These are phyloP conservation scores for Drosophila sordidula DNA, from an alignment of 2,888 invertebrate species.

Conservation along the genomic window DNA sequence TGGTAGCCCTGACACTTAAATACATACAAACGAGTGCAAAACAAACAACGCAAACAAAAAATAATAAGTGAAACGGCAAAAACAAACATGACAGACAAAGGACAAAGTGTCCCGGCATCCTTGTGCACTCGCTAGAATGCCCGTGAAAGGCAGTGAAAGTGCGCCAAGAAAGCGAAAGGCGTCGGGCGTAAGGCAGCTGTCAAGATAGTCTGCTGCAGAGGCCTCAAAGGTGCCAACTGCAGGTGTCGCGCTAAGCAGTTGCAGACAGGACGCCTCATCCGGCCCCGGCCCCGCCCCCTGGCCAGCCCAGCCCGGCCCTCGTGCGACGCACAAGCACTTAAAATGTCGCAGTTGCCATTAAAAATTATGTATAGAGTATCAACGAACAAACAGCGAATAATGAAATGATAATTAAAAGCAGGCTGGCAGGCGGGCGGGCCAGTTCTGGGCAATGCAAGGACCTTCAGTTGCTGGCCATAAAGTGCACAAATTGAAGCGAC, in stretches of 20 bases:
- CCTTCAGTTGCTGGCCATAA: constrained; percentile 44
- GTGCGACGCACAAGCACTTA: constrained; percentile 55
- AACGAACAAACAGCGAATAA: constrained; percentile 66
- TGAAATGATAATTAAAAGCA: constrained; percentile 76
- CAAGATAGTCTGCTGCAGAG: constrained; percentile 31
- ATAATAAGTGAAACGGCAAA: constrained; percentile 12
- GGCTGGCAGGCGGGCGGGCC: constrained; percentile 24
- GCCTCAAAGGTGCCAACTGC: constrained; percentile 45
- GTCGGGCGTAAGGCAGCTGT: constrained; percentile 23
- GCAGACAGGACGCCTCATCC: constrained; percentile 9
- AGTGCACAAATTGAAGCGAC: constrained; percentile 65
- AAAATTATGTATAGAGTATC: constrained; percentile 68
- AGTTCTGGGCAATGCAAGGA: constrained; percentile 25
- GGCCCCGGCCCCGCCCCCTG: background rate
- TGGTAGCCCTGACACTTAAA: constrained; percentile 72
- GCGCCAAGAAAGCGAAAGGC: constrained; percentile 35
- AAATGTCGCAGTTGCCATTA: constrained; percentile 66
- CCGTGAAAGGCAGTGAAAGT: constrained; percentile 58
- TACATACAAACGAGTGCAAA: constrained; percentile 17
- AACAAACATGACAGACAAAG: constrained; percentile 49
- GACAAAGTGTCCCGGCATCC: constrained; percentile 43
- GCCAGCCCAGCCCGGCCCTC: background rate
- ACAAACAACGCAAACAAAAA: constrained; percentile 5
- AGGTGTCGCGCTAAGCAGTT: constrained; percentile 25
- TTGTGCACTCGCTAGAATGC: constrained; percentile 53